Evolutionary conservation across 2,888 invertebrate species (phyloP), one percentile per base, ranked within the genome.

Genomic region (Megaustenia siamemsis): DNA sequence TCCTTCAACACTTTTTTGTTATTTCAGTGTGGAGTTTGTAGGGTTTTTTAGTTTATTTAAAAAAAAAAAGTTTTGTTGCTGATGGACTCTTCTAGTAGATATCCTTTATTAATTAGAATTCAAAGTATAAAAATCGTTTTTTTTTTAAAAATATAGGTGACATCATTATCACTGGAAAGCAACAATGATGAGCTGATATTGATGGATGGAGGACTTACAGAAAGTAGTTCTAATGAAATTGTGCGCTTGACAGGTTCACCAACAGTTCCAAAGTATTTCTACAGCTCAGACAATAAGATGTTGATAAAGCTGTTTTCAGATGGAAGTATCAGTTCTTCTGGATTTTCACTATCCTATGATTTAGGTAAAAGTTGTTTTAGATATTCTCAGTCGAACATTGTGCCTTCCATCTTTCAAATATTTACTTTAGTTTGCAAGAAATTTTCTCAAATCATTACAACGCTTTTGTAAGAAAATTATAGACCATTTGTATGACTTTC

Each of bases 241-340:
- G 98, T 97, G 0, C 98, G 98, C 21, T 95, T 99, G 49, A 98
- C 98, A 21, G 99, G 99, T 5, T 38, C 83, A 12, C 71, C 81
- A 38, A 32, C 77, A n/a, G 38, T 76, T 43, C 56, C 76, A 15
- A 77, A 49, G 0, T 84, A 73, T n/a, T 81, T 83, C 71, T 92
- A 96, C 93, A 97, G 98, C 43, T 98, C 98, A 6, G 98, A 98
- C 68, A 99, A 99, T 94, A 98, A 99, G 93, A 98, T 99, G 97
- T 98, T 98, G 87, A 96, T 99, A 87, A 98, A 83, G 40, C 73
- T 82, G 32, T 60, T 5, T 21, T 82, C 82, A 28, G 71, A 82
- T 40, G 60, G 43, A 32, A 69, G 71, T 43, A 73, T 56, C 32
- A 73, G 18, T 43, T 8, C 10, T 10, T 32, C 73, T 71, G 73